Evolutionary conservation across 2,113 vertebrate genomes (phyloP).

Genomic region (Dermatemys mawii): DNA sequence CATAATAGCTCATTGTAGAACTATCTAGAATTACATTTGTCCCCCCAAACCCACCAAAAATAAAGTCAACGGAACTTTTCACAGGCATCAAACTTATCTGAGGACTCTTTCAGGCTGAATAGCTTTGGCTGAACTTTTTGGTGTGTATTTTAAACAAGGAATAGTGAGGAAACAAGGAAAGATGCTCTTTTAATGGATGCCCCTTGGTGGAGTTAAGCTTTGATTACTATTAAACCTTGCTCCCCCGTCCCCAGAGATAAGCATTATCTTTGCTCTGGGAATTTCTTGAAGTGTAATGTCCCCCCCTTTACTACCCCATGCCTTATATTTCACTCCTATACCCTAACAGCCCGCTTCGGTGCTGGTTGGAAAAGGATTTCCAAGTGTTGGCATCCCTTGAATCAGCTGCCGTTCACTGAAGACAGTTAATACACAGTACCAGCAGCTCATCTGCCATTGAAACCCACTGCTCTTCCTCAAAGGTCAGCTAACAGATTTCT

Average conservation of each 20-base stretch:
- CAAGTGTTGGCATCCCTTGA: neutral
- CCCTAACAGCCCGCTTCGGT: neutral
- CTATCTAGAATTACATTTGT: neutral
- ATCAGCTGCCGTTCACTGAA: neutral
- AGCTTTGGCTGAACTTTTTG: neutral
- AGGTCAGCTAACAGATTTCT: neutral
- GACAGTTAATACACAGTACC: neutral
- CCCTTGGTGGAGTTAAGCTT: neutral
- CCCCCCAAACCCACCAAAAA: neutral
- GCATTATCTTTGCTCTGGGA: neutral
- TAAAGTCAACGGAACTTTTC: neutral
- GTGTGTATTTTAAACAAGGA: neutral
- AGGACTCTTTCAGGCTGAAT: neutral
- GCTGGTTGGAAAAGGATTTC: too few species aligned
- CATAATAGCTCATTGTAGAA: conserved; percentile 16
- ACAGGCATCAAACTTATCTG: neutral
- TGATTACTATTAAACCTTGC: neutral
- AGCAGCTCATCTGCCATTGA: neutral
- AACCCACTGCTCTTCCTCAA: neutral
- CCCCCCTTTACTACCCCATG: neutral
- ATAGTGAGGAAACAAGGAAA: neutral
- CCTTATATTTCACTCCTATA: neutral
- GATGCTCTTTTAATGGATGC: neutral
- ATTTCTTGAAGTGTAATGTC: neutral
- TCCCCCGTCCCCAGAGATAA: neutral